phyloP scores from a whole-genome alignment of 2,113 vertebrate genomes.

The Nymphicus hollandicus region DNA sequence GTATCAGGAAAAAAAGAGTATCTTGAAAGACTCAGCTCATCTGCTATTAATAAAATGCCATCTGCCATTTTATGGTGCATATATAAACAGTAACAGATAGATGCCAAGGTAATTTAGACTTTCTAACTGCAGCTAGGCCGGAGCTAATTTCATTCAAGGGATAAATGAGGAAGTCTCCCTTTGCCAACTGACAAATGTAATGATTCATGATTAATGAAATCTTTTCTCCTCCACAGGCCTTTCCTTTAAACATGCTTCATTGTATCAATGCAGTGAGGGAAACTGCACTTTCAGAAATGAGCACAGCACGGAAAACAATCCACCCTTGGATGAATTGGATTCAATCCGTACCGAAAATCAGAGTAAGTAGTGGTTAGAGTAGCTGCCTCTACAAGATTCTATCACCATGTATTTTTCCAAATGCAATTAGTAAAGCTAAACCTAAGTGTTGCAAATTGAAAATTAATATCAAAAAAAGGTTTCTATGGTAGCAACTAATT shows the following conservation, averaged over 20 bases:
- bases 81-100: slow-evolving; percentile 70
- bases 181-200: slow-evolving; percentile 80
- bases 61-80: slow-evolving; percentile 73
- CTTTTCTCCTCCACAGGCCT: slow-evolving; percentile 68
- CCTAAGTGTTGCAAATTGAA: background rate
- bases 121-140: slow-evolving; percentile 69
- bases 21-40: slow-evolving; percentile 54
- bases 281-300: slow-evolving; percentile 56
- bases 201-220: slow-evolving; percentile 81
- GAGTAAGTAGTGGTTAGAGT: background rate
- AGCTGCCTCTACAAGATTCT: background rate
- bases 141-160: slow-evolving; percentile 80
- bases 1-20: background rate
- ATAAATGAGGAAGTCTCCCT: slow-evolving; percentile 79
- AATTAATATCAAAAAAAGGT: background rate
- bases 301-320: slow-evolving; percentile 51
- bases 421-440: background rate
- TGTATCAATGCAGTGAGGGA: slow-evolving; percentile 51
- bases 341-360: slow-evolving; percentile 25
- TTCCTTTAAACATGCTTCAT: slow-evolving; percentile 52
- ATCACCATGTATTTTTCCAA: background rate
- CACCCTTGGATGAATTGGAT: slow-evolving; percentile 29
- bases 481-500: background rate
- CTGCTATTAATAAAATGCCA: slow-evolving; percentile 76
- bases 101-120: slow-evolving; percentile 80